Conservation (phyloP, 2,888 invertebrate species). For the Pachydiplax longipennis region DNA sequence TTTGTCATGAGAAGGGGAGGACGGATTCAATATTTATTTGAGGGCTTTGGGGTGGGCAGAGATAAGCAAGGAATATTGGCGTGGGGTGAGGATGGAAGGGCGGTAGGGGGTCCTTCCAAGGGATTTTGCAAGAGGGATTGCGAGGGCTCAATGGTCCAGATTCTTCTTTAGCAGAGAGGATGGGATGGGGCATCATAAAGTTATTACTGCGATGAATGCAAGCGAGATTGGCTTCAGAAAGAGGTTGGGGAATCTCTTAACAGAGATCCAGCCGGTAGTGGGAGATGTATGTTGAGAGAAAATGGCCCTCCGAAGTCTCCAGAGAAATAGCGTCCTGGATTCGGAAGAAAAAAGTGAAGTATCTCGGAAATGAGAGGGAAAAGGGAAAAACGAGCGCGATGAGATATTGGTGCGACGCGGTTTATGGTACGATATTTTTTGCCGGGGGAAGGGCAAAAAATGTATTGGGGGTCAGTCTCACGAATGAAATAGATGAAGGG, state of each 20-base stretch:
- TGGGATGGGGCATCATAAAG: constrained; percentile 21
- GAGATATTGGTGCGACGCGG: constrained; percentile 7
- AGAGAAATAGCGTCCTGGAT: not conserved
- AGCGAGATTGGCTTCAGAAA: not conserved
- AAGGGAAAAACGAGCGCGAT: not conserved
- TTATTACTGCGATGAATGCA: constrained; percentile 41
- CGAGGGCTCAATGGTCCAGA: constrained; percentile 28
- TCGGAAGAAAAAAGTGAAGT: constrained; percentile 18
- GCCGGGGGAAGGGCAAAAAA: not conserved
- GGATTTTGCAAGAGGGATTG: constrained; percentile 22
- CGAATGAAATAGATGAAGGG: not conserved
- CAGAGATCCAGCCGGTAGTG: not conserved
- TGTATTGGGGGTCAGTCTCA: not conserved
- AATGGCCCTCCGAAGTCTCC: not conserved
- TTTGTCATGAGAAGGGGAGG: constrained; percentile 27
- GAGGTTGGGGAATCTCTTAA: not conserved
- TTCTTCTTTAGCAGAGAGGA: not conserved
- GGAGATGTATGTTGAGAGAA: not conserved
- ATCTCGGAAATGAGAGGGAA: not conserved
- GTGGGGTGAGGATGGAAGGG: not conserved
- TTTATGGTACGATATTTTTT: not conserved
- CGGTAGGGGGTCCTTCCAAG: not conserved
- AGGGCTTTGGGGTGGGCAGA: not conserved
- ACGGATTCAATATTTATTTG: constrained; percentile 41
- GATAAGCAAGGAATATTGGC: not conserved